These are phyloP conservation scores for Marmota monax DNA, from an alignment of 2,113 vertebrate genomes.

Conservation along the genomic window DNA sequence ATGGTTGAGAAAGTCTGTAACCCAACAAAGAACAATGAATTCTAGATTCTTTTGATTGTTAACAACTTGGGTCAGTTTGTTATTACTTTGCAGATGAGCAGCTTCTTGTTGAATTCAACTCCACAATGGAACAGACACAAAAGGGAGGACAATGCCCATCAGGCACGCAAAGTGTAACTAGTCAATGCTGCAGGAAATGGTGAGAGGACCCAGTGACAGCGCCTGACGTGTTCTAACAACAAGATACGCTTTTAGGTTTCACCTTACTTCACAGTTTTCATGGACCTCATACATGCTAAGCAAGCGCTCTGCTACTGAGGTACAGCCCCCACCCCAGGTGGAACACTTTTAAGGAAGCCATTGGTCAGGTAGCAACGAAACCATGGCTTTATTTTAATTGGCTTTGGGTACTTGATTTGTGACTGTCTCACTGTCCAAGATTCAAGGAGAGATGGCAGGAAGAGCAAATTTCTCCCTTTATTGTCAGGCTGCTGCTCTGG, in stretches of 20 bases:
- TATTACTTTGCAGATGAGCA: neutral
- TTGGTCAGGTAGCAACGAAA: neutral
- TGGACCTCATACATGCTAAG: neutral
- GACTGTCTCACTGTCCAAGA: neutral
- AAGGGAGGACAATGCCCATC: neutral
- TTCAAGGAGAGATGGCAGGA: neutral
- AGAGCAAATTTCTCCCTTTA: constrained; percentile 12
- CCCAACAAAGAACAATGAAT: neutral
- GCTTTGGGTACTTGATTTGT: neutral
- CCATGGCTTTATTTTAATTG: neutral
- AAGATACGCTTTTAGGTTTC: neutral
- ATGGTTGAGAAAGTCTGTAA: neutral
- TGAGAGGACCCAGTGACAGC: neutral
- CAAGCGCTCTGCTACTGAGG: no score
- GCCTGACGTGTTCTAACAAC: neutral
- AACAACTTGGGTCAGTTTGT: neutral
- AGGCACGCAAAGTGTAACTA: neutral
- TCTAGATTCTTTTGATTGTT: neutral
- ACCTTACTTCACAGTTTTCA: neutral
- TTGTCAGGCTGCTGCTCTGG: constrained; percentile 88
- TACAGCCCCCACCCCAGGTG: neutral
- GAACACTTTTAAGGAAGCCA: neutral
- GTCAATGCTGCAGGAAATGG: neutral
- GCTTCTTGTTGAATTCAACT: neutral
- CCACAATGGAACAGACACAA: neutral